Conservation (phyloP, 2,888 invertebrate genomes). For the Hydroisotoma schaefferi region DNA sequence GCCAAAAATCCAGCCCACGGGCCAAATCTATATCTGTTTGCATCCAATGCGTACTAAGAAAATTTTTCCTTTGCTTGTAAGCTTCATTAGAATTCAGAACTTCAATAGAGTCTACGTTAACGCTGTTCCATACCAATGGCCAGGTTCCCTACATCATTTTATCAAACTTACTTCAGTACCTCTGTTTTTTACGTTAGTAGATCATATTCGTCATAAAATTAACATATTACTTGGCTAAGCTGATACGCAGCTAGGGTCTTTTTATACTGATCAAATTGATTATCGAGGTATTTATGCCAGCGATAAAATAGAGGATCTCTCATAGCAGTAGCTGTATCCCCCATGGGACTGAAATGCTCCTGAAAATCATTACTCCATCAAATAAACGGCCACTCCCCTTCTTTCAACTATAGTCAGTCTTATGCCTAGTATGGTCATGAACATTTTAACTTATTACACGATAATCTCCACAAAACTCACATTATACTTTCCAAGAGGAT, state of each 20-base stretch:
- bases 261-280: constrained; percentile 73
- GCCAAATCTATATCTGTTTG: constrained; percentile 72
- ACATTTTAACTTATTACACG: too few relatives aligned
- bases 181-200: neutral
- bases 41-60: constrained; percentile 71
- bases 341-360: constrained; percentile 79
- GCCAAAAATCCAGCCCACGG: constrained; percentile 71
- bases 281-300: constrained; percentile 76
- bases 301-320: constrained; percentile 81
- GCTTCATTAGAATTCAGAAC: constrained; percentile 14
- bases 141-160: constrained; percentile 32
- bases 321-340: constrained; percentile 80
- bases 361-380: constrained; percentile 53
- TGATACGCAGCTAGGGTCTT: constrained; percentile 59
- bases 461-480: constrained; percentile 53
- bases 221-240: constrained; percentile 19
- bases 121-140: constrained; percentile 36
- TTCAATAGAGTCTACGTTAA: constrained; percentile 26
- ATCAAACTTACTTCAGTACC: neutral
- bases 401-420: too few relatives aligned
- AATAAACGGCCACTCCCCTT: too few relatives aligned
- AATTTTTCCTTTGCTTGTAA: constrained; percentile 53
- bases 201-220: neutral
- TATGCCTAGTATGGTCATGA: too few relatives aligned
- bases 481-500: constrained; percentile 71